These are phyloP conservation scores for Thera britannica DNA, from an alignment of 2,888 invertebrate species.

Conservation along the genomic window DNA sequence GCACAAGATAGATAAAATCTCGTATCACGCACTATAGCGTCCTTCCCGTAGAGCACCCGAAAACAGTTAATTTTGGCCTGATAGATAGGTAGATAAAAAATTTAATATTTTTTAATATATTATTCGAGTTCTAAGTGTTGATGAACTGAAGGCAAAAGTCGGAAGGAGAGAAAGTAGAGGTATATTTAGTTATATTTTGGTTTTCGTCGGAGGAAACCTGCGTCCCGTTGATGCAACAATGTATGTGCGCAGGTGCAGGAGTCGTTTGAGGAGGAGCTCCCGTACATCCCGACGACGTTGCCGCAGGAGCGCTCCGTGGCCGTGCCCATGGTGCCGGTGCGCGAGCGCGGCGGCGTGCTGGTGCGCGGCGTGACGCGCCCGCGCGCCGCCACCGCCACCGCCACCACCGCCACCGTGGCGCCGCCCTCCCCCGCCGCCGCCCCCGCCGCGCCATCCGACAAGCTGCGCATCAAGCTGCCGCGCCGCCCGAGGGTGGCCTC, in stretches of 20 bases:
- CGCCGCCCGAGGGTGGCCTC: constrained; percentile 61
- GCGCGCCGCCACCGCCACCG: constrained; percentile 79
- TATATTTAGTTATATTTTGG: too few species aligned
- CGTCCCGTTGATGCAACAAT: background rate
- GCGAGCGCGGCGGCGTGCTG: constrained; percentile 69
- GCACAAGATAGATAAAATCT: too few species aligned
- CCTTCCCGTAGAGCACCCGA: too few species aligned
- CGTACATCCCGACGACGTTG: constrained; percentile 95
- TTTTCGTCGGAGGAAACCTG: background rate
- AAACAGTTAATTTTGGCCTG: too few species aligned
- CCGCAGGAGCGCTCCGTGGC: constrained; percentile 93
- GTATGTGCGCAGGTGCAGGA: constrained; percentile 82
- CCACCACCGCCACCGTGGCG: constrained; percentile 79
- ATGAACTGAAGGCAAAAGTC: too few species aligned
- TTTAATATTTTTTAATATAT: too few species aligned
- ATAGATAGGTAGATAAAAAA: too few species aligned
- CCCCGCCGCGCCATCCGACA: constrained; percentile 58
- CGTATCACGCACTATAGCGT: too few species aligned
- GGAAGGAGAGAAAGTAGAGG: too few species aligned
- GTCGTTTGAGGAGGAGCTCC: constrained; percentile 94
- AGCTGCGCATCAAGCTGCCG: constrained; percentile 66
- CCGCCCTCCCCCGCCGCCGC: constrained; percentile 59
- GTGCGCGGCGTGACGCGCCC: constrained; percentile 79
- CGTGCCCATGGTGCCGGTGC: constrained; percentile 91
- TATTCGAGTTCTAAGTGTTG: too few species aligned